phyloP scores from a whole-genome alignment of 2,797 vertebrate species.

The Pipistrellus pygmaeus region DNA sequence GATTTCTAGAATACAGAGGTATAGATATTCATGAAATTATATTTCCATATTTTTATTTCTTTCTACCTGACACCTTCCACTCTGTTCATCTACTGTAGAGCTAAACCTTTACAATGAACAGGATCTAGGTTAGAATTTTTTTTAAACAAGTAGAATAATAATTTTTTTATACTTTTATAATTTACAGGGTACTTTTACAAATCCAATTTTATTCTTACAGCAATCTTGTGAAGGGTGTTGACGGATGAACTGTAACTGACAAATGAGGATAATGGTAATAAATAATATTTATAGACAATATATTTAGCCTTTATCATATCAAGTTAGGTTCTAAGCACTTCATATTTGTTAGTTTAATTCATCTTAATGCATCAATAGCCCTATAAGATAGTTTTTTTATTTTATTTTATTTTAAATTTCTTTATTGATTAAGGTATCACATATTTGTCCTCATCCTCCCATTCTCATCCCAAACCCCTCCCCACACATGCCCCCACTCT shows the following conservation, averaged over 20 bases:
- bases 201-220: slow-evolving; percentile 29
- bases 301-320: not conserved
- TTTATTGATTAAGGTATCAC: too few species aligned
- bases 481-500: too few species aligned
- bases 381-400: not conserved
- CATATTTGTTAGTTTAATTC: not conserved
- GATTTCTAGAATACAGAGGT: not conserved
- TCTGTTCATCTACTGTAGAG: not conserved
- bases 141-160: slow-evolving; percentile 13
- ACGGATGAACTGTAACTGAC: not conserved
- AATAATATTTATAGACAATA: not conserved
- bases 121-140: not conserved
- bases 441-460: too few species aligned
- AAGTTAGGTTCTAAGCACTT: not conserved
- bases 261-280: not conserved
- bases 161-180: slow-evolving; percentile 30
- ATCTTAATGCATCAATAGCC: not conserved
- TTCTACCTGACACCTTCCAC: not conserved
- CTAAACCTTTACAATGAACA: slow-evolving; percentile 26
- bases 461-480: too few species aligned
- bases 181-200: slow-evolving; percentile 31
- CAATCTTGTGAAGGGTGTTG: not conserved
- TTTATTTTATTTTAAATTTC: too few species aligned
- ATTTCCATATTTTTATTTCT: slow-evolving; percentile 7
- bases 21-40: not conserved